These are phyloP conservation scores for Caenorhabditis tropicalis DNA, from an alignment of 1,140 invertebrate genomes.

Conservation along the genomic window DNA sequence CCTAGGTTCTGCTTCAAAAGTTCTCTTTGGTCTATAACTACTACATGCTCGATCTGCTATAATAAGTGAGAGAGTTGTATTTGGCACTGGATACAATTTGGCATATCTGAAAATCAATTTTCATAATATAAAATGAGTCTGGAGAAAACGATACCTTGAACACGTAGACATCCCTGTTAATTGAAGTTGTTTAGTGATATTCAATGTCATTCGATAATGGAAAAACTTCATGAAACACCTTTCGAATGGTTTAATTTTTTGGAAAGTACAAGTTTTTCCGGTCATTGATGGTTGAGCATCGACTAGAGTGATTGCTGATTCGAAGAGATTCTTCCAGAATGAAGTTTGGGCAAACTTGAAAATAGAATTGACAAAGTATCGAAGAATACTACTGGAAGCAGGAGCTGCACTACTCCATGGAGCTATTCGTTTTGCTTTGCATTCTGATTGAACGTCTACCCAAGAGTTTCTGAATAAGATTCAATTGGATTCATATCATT, in stretches of 20 bases:
- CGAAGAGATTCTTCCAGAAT: conserved; percentile 31
- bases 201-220: conserved; percentile 35
- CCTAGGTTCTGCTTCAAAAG: conserved; percentile 5
- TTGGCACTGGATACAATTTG: conserved; percentile 35
- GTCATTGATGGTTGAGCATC: conserved; percentile 49
- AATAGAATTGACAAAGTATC: conserved; percentile 13
- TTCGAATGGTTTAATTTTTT: conserved; percentile 49
- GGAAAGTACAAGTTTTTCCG: conserved; percentile 43
- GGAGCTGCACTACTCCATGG: conserved; percentile 46
- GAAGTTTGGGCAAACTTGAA: conserved; percentile 7
- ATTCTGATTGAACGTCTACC: conserved; percentile 46
- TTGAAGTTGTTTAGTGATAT: conserved; percentile 47
- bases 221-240: conserved; percentile 41
- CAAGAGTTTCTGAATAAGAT: conserved; percentile 11
- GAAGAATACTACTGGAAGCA: neutral
- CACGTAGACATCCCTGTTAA: conserved; percentile 37
- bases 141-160: neutral
- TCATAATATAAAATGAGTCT: neutral
- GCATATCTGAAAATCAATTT: conserved; percentile 43
- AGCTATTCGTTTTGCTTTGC: conserved; percentile 25
- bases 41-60: conserved; percentile 33
- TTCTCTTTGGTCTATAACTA: conserved; percentile 16
- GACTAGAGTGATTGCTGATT: neutral
- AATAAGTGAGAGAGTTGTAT: conserved; percentile 43
- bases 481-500: neutral